A percentile compares a stretch with the other conserved stretches of the same genome.
Evolutionary conservation across 2,797 vertebrate species (phyloP).

Genomic region (Chrosomus eos): DNA sequence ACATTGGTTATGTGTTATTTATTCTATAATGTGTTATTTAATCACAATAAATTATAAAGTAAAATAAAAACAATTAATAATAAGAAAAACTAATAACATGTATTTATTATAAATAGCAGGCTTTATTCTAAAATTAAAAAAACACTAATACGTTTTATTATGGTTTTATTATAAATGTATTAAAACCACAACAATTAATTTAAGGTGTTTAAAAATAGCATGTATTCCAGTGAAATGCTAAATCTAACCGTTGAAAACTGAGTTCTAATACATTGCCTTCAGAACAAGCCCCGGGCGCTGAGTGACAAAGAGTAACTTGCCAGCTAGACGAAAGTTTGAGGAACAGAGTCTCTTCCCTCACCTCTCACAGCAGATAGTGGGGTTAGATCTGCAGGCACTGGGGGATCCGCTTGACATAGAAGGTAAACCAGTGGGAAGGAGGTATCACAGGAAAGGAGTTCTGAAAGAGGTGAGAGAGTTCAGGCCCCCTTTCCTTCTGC

Average conservation of each 20-base stretch:
- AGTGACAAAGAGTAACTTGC: constrained; percentile 1
- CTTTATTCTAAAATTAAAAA: background rate
- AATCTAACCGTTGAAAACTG: background rate
- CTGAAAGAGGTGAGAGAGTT: constrained; percentile 12
- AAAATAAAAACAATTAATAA: background rate
- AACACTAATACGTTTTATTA: background rate
- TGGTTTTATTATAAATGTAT: background rate
- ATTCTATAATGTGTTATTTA: background rate
- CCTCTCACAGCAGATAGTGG: constrained; percentile 14
- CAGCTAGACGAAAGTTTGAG: constrained; percentile 20
- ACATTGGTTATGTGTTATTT: background rate
- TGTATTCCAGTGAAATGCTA: background rate
- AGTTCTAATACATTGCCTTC: constrained; percentile 7
- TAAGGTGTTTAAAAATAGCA: constrained; percentile 1
- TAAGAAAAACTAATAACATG: background rate
- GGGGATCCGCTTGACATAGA: constrained; percentile 14
- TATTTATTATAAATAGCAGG: background rate
- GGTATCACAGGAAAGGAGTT: constrained; percentile 12
- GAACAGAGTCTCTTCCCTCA: background rate
- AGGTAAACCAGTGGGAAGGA: constrained; percentile 5
- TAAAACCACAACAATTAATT: background rate
- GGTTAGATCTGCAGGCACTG: background rate
- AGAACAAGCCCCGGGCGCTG: constrained; percentile 26
- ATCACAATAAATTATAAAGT: background rate
- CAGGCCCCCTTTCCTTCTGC: background rate